These are phyloP conservation scores for Daubentonia madagascariensis DNA, from an alignment of 2,113 vertebrate genomes.

Conservation along the genomic window DNA sequence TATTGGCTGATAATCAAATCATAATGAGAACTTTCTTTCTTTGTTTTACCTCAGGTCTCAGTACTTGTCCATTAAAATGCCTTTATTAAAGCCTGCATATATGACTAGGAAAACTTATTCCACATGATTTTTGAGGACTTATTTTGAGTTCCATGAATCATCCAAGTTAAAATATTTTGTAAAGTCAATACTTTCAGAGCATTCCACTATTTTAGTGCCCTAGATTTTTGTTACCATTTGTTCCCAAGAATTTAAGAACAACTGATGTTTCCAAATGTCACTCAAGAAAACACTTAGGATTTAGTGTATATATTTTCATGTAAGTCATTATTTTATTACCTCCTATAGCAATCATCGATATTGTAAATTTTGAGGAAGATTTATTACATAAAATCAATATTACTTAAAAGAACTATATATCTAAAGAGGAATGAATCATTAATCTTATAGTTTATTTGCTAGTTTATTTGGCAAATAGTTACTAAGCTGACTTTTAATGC, in stretches of 20 bases:
- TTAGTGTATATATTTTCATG: neutral
- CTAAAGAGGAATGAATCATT: neutral
- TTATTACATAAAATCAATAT: neutral
- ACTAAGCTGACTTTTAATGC: neutral
- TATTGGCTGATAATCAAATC: neutral
- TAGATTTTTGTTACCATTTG: neutral
- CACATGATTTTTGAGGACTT: neutral
- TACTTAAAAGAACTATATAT: neutral
- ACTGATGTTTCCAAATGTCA: neutral
- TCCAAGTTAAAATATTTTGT: neutral
- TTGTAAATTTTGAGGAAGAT: neutral
- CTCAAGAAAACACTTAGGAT: neutral
- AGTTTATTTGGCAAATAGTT: neutral
- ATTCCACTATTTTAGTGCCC: neutral
- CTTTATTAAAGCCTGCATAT: neutral
- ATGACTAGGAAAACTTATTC: neutral
- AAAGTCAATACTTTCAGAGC: neutral
- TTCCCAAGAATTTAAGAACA: neutral
- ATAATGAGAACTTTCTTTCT: neutral
- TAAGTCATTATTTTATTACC: neutral
- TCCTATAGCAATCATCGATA: neutral
- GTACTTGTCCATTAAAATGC: neutral
- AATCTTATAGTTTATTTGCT: neutral
- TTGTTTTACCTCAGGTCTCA: neutral
- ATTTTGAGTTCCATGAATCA: neutral